These are phyloP conservation scores for Lindbergichthys nudifrons DNA, from an alignment of 2,797 vertebrate genomes.

Conservation along the genomic window DNA sequence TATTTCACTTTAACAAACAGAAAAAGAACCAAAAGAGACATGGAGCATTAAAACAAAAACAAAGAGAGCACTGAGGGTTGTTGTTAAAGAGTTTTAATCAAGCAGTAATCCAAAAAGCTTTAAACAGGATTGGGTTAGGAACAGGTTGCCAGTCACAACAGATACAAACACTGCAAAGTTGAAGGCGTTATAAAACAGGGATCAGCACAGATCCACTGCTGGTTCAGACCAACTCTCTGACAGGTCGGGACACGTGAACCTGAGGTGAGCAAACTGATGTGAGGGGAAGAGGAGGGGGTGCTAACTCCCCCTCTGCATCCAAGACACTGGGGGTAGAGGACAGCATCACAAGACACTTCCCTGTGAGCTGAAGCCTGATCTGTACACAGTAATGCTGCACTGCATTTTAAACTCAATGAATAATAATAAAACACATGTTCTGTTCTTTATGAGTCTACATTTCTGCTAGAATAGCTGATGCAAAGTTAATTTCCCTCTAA, in stretches of 20 bases:
- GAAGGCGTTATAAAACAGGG: slow-evolving; percentile 65
- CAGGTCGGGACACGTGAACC: slow-evolving; percentile 66
- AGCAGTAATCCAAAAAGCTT: slow-evolving; percentile 75
- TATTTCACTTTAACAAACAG: slow-evolving; percentile 1
- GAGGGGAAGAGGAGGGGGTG: background rate
- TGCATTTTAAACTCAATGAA: slow-evolving; percentile 17
- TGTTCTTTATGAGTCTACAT: slow-evolving; percentile 26
- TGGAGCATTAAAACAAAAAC: slow-evolving; percentile 48
- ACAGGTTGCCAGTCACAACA: slow-evolving; percentile 66
- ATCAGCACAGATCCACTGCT: slow-evolving; percentile 36
- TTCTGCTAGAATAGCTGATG: slow-evolving; percentile 38
- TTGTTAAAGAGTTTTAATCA: slow-evolving; percentile 88
- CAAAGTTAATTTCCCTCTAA: slow-evolving; percentile 41
- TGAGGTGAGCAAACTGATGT: slow-evolving; percentile 70
- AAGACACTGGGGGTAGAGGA: slow-evolving; percentile 68
- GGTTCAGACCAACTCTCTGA: slow-evolving; percentile 43
- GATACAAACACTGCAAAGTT: slow-evolving; percentile 61
- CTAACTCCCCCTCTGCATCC: slow-evolving; percentile 40
- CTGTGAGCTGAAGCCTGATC: slow-evolving; percentile 35
- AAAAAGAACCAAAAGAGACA: slow-evolving; percentile 28
- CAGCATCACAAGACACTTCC: slow-evolving; percentile 40
- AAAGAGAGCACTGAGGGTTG: slow-evolving; percentile 45
- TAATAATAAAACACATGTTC: slow-evolving; percentile 32
- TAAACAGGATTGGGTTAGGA: slow-evolving; percentile 74
- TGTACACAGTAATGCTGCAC: slow-evolving; percentile 2